Evolutionary conservation across 2,888 invertebrate species (phyloP).

Genomic region (Drosophila antonietae): DNA sequence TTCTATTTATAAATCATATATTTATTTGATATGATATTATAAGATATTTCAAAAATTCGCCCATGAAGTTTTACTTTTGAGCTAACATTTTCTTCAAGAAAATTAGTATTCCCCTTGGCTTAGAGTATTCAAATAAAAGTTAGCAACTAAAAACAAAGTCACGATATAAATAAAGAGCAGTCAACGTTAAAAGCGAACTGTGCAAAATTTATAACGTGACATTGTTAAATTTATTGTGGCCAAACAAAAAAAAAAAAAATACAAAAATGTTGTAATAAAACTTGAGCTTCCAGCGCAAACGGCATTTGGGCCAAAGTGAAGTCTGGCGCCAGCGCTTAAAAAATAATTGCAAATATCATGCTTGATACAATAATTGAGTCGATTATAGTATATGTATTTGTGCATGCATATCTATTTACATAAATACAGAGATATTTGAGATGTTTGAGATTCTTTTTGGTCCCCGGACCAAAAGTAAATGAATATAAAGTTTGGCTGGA

Average conservation of each 20-base stretch:
- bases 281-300: slow-evolving; percentile 28
- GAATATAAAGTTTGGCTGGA: slow-evolving; percentile 5
- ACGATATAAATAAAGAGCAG: slow-evolving; percentile 73
- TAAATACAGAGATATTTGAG: slow-evolving; percentile 8
- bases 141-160: slow-evolving; percentile 69
- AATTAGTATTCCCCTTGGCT: neutral
- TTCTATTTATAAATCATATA: too few species aligned
- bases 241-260: slow-evolving; percentile 17
- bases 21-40: too few species aligned
- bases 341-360: slow-evolving; percentile 66
- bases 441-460: slow-evolving; percentile 29
- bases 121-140: slow-evolving; percentile 52
- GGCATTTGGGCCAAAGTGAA: slow-evolving; percentile 16
- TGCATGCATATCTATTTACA: slow-evolving; percentile 9
- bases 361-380: slow-evolving; percentile 53
- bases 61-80: neutral
- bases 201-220: slow-evolving; percentile 77
- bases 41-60: too few species aligned
- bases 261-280: slow-evolving; percentile 64
- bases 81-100: neutral
- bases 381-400: slow-evolving; percentile 36
- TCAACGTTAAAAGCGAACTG: slow-evolving; percentile 59
- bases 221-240: slow-evolving; percentile 75
- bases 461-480: slow-evolving; percentile 22
- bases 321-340: slow-evolving; percentile 66